A percentile compares a stretch with the other conserved stretches of the same genome.
phyloP scores from a whole-genome alignment of 2,888 invertebrate species.

The Meta bourneti region DNA sequence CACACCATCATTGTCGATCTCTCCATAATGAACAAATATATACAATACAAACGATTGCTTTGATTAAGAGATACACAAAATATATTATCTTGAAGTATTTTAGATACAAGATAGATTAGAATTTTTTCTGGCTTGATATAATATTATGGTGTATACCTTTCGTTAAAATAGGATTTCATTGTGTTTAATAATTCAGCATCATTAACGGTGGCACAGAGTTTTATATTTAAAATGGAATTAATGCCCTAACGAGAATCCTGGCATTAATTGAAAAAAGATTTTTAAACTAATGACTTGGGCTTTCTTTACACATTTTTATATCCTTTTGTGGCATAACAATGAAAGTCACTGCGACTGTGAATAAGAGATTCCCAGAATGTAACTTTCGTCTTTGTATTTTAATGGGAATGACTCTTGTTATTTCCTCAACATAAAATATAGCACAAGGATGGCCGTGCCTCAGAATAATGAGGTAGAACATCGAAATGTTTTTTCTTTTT shows the following conservation, averaged over 20 bases:
- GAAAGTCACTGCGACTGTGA: background rate
- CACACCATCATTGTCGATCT: background rate
- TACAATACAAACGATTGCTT: background rate
- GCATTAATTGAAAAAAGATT: background rate
- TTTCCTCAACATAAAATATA: background rate
- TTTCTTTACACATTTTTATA: background rate
- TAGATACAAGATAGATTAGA: background rate
- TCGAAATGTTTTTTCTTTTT: too few species aligned
- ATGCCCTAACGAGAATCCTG: background rate
- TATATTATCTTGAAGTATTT: background rate
- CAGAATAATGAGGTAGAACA: too few species aligned
- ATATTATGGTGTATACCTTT: background rate
- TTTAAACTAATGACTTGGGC: background rate
- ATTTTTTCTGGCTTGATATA: background rate
- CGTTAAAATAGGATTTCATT: conserved; percentile 18
- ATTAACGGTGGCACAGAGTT: background rate
- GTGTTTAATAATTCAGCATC: conserved; percentile 18
- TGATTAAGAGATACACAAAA: conserved; percentile 1
- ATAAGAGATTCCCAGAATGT: background rate
- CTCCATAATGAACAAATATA: background rate
- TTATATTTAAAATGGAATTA: background rate
- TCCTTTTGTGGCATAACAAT: background rate
- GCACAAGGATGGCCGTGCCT: too few species aligned
- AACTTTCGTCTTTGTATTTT: background rate
- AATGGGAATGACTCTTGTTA: background rate